Evolutionary conservation across 2,888 invertebrate genomes (phyloP).

Genomic region (Oscheius myriophilus): DNA sequence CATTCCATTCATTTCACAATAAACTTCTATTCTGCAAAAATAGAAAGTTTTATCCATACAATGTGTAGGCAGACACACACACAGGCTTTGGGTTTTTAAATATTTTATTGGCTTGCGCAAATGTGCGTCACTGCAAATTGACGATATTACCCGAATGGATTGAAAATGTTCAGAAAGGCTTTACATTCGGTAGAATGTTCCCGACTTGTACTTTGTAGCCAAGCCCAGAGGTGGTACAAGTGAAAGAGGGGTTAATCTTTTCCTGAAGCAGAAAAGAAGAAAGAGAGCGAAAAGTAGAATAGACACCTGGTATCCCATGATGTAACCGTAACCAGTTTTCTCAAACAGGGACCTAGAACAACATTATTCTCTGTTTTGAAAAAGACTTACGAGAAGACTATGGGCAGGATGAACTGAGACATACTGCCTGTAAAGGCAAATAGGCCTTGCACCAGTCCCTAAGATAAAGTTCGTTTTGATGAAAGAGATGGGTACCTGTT

Average conservation of each 20-base stretch:
- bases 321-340: slow-evolving; percentile 18
- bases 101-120: no score
- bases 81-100: no score
- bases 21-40: no score
- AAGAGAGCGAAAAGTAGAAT: background rate
- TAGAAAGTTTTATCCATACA: no score
- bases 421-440: slow-evolving; percentile 22
- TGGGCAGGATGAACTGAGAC: slow-evolving; percentile 19
- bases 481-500: slow-evolving; percentile 33
- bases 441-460: slow-evolving; percentile 26
- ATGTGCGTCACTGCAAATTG: no score
- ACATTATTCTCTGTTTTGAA: background rate
- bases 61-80: no score
- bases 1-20: no score
- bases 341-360: slow-evolving; percentile 19
- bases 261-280: slow-evolving; percentile 18
- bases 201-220: slow-evolving; percentile 23
- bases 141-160: no score
- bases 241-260: slow-evolving; percentile 24
- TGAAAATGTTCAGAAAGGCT: background rate
- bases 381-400: slow-evolving; percentile 20
- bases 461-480: background rate
- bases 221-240: slow-evolving; percentile 13
- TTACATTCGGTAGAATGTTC: slow-evolving; percentile 24
- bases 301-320: slow-evolving; percentile 21